Evolutionary conservation across 2,888 invertebrate species (phyloP).

Genomic region (Kryphioiulus occultus): DNA sequence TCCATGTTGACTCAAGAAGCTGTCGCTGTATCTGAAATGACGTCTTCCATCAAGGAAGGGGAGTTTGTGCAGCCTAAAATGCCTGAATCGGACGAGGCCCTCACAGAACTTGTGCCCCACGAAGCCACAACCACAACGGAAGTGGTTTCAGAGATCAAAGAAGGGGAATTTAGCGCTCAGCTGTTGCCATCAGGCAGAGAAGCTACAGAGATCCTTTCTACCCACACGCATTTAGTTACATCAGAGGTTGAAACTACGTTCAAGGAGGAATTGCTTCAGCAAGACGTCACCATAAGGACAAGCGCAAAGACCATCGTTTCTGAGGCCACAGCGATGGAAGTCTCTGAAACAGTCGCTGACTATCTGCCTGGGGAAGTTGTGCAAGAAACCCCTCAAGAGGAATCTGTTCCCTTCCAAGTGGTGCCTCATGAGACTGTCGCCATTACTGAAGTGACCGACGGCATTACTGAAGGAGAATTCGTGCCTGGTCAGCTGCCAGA

Average conservation of each 20-base stretch:
- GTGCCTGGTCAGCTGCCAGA: constrained; percentile 60
- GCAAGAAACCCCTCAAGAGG: constrained; percentile 41
- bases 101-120: constrained; percentile 42
- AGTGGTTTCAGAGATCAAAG: constrained; percentile 47
- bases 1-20: constrained; percentile 49
- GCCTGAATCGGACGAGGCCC: background rate
- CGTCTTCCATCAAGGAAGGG: constrained; percentile 50
- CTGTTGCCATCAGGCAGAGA: constrained; percentile 33
- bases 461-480: constrained; percentile 24
- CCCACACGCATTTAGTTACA: constrained; percentile 45
- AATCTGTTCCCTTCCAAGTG: constrained; percentile 26
- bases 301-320: constrained; percentile 42
- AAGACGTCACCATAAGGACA: background rate
- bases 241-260: constrained; percentile 50
- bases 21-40: constrained; percentile 50
- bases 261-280: constrained; percentile 52
- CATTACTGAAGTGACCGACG: constrained; percentile 49
- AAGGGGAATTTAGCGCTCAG: constrained; percentile 48
- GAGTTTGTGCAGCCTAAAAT: constrained; percentile 12
- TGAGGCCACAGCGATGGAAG: constrained; percentile 53
- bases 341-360: constrained; percentile 53
- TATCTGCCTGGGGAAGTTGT: constrained; percentile 48
- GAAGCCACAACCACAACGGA: background rate
- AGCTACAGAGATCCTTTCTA: constrained; percentile 24
- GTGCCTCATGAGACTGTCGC: constrained; percentile 53